Evolutionary conservation across 2,797 vertebrate species (phyloP).

Genomic region (Remorina albescens): DNA sequence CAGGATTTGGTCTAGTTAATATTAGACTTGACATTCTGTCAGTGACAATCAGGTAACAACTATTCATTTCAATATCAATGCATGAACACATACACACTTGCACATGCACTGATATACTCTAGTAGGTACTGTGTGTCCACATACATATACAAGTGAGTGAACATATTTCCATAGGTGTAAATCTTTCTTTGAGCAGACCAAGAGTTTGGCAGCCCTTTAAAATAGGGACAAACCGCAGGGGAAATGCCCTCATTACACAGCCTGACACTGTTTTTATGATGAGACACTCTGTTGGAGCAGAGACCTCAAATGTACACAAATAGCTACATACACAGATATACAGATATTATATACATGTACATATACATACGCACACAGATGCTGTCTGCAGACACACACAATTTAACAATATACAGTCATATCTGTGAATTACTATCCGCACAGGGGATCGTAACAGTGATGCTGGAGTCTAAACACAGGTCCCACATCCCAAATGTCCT

Average conservation of each 20-base stretch:
- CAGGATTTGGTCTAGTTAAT: too few species aligned
- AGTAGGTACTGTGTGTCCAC: background rate
- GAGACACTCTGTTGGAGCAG: slow-evolving; percentile 47
- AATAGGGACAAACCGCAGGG: slow-evolving; percentile 68
- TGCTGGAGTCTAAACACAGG: slow-evolving; percentile 16
- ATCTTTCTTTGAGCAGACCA: slow-evolving; percentile 29
- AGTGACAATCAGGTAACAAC: background rate
- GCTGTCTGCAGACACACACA: background rate
- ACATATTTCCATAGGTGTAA: slow-evolving; percentile 7
- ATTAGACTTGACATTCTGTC: background rate
- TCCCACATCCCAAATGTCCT: slow-evolving; percentile 7
- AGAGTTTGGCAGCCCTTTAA: slow-evolving; percentile 56
- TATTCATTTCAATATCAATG: background rate
- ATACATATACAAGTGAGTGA: slow-evolving; percentile 7
- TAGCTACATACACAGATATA: background rate
- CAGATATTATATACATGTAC: background rate
- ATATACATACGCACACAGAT: background rate
- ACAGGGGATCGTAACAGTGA: background rate
- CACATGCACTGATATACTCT: background rate
- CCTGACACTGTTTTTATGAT: slow-evolving; percentile 55
- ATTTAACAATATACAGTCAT: slow-evolving; percentile 8
- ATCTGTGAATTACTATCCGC: background rate
- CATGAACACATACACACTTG: background rate
- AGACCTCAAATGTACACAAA: slow-evolving; percentile 29
- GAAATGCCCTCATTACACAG: slow-evolving; percentile 74